Conservation (phyloP, 1,140 invertebrate species). For the Cecropterus lyciades region DNA sequence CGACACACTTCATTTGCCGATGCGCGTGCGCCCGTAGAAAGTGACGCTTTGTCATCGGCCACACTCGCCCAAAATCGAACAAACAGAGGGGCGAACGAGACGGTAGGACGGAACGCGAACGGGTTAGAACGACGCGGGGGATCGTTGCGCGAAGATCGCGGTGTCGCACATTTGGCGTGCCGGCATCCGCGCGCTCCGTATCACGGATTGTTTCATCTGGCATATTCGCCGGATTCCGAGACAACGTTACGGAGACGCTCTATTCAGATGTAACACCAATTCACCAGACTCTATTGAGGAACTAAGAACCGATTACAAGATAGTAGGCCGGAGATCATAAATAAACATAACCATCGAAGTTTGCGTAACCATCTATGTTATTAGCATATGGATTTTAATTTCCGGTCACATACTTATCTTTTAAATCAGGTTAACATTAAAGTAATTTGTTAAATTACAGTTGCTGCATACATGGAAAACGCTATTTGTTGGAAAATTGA, state of each 20-base stretch:
- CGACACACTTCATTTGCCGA: constrained; percentile 78
- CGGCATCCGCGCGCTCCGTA: constrained; percentile 25
- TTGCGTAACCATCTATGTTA: constrained; percentile 1
- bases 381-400: constrained; percentile 52
- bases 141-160: constrained; percentile 19
- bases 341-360: background rate
- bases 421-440: background rate
- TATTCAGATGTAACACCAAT: background rate
- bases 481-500: background rate
- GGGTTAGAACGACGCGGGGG: constrained; percentile 38
- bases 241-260: constrained; percentile 22
- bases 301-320: background rate
- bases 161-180: constrained; percentile 53
- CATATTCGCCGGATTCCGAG: constrained; percentile 26
- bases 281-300: background rate
- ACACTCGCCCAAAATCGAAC: constrained; percentile 67
- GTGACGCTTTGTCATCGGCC: constrained; percentile 69
- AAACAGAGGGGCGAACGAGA: constrained; percentile 53
- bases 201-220: constrained; percentile 35
- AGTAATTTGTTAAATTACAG: background rate
- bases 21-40: constrained; percentile 76
- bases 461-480: background rate
- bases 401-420: constrained; percentile 43
- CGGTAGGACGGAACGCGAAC: constrained; percentile 12
- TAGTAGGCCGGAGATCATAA: background rate